Evolutionary conservation across 2,888 invertebrate species (phyloP), one percentile per base, ranked within the genome.

Genomic region (Idaea straminata): DNA sequence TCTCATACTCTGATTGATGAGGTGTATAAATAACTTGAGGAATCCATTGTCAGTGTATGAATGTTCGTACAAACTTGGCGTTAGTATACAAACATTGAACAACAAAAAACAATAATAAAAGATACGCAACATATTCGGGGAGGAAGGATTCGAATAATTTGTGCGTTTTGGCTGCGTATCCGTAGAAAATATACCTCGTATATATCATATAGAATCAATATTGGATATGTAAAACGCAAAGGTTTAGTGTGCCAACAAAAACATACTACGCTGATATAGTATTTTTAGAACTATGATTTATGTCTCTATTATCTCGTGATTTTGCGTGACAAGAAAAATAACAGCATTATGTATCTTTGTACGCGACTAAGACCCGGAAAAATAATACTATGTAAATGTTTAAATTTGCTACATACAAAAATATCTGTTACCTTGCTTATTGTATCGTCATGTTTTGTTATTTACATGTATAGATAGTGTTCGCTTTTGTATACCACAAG

Each of bases 121-220:
- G 72, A 81, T 70, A 72, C 71, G 73, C 69, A 68, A 64, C 69
- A 67, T 77, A 72, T 76, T 76, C 75, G 73, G 74, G 73, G 76
- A 78, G 75, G 77, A 72, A 78, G 77, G 74, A 83, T 80, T 47
- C 47, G 82, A 82, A 83, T 83, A 83, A 82, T 81, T 82, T 80
- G 76, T 77, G 72, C 73, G 63, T 67, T 47, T 10, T 64, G 67
- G 67, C 68, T 72, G 68, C 68, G 70, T 70, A 75, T 75, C 71
- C 67, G 72, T 66, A 59, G 68, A 72, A 47, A 47, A 65, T 65
- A 64, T 67, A 66, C 64, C 65, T 66, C 66, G 66, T 66, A 57
- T 66, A 57, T 66, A 69, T 67, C 66, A 63, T 67, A 66, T 69
- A 59, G 69, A 74, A 75, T 74, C 75, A 47, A 77, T 78, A 77